These are phyloP conservation scores for Mayetiola destructor DNA, from an alignment of 2,888 invertebrate genomes.

Conservation along the genomic window DNA sequence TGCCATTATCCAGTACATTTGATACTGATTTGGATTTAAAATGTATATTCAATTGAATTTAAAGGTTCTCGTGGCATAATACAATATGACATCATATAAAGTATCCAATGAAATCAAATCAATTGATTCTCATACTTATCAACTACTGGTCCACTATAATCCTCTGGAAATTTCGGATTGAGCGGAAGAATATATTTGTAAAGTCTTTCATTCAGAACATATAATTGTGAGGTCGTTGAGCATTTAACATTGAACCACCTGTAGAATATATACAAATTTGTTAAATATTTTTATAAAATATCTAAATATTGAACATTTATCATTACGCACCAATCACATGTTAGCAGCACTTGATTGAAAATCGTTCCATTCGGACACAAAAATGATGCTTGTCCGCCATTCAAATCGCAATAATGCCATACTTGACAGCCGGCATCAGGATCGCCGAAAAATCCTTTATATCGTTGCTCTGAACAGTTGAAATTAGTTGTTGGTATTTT, in stretches of 20 bases:
- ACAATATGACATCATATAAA: no score
- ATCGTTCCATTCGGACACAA: constrained; percentile 82
- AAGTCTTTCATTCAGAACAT: constrained; percentile 74
- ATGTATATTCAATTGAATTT: neutral
- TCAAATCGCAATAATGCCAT: constrained; percentile 84
- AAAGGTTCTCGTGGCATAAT: neutral
- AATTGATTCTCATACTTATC: constrained; percentile 52
- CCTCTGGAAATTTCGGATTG: constrained; percentile 78
- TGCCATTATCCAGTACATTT: no score
- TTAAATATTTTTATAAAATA: no score
- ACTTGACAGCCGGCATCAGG: constrained; percentile 79
- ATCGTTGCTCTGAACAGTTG: constrained; percentile 68
- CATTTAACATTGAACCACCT: constrained; percentile 89
- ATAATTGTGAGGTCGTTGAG: constrained; percentile 65
- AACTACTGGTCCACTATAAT: constrained; percentile 74
- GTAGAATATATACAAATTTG: no score
- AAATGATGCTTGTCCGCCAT: constrained; percentile 80
- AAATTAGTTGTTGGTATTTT: constrained; percentile 63
- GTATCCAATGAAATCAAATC: no score
- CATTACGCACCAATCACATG: constrained; percentile 88
- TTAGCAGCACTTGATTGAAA: constrained; percentile 72
- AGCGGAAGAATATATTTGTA: constrained; percentile 79
- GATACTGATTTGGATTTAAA: constrained; percentile 13
- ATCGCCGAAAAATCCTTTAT: constrained; percentile 83
- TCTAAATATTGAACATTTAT: no score